Percentiles rank a stretch among this genome's conserved stretches.
Evolutionary conservation across 2,797 vertebrate species (phyloP).

Genomic region (Pogoniulus pusillus): DNA sequence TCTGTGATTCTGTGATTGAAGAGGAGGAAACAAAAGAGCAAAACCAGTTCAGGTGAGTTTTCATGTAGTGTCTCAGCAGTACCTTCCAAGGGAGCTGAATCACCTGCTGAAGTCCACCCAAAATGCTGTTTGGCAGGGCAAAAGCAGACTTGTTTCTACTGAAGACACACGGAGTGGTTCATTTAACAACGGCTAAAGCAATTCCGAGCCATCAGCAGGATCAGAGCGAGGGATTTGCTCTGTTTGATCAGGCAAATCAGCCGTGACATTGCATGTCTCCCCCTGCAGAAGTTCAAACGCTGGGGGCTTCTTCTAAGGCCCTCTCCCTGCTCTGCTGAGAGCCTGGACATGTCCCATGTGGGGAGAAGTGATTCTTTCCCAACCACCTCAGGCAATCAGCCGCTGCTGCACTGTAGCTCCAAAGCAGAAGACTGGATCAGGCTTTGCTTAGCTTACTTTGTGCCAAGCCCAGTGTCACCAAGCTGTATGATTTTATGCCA

Average conservation of each 20-base stretch:
- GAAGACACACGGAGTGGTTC: constrained; percentile 25
- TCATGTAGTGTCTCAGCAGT: neutral
- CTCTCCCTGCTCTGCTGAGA: neutral
- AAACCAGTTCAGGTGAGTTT: neutral
- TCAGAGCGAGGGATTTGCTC: constrained; percentile 38
- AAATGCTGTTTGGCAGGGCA: neutral
- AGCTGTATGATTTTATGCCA: constrained; percentile 44
- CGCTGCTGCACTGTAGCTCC: neutral
- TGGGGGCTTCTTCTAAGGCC: neutral
- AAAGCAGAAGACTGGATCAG: constrained; percentile 45
- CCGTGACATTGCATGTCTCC: neutral
- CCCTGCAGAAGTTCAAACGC: neutral
- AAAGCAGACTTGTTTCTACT: neutral
- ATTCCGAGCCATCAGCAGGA: constrained; percentile 44
- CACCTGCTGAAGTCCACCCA: neutral
- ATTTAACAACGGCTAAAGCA: constrained; percentile 40
- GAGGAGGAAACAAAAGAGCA: neutral
- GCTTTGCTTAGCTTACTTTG: neutral
- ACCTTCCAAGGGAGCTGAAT: neutral
- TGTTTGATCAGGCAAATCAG: constrained; percentile 53
- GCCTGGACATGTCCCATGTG: neutral
- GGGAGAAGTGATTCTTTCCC: neutral
- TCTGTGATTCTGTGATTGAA: neutral
- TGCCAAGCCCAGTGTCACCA: neutral
- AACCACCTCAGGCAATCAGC: neutral